These are phyloP conservation scores for Sympetrum striolatum DNA, from an alignment of 2,888 invertebrate genomes.

Conservation along the genomic window DNA sequence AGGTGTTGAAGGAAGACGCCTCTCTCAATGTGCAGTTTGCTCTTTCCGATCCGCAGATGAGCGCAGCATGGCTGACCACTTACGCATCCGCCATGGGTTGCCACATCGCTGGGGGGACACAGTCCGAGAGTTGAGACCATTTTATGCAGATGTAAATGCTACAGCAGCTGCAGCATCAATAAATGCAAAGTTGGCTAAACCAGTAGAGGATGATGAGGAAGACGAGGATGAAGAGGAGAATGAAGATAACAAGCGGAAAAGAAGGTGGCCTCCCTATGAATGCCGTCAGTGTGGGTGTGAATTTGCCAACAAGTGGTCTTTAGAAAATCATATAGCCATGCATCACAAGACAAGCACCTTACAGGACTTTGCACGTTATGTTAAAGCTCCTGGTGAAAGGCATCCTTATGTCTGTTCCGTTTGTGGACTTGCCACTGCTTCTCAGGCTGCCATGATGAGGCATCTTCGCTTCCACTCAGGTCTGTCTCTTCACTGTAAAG, in stretches of 20 bases:
- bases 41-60: slow-evolving; percentile 55
- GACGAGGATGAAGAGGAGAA: slow-evolving; percentile 55
- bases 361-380: slow-evolving; percentile 17
- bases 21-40: slow-evolving; percentile 54
- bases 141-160: slow-evolving; percentile 50
- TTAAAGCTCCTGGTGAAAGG: slow-evolving; percentile 46
- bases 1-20: slow-evolving; percentile 20
- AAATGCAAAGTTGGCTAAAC: slow-evolving; percentile 70
- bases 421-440: slow-evolving; percentile 60
- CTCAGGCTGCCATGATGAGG: slow-evolving; percentile 60
- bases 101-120: slow-evolving; percentile 46
- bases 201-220: slow-evolving; percentile 51
- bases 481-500: slow-evolving; percentile 55
- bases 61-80: slow-evolving; percentile 53
- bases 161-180: slow-evolving; percentile 55
- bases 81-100: slow-evolving; percentile 53
- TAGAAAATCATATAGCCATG: slow-evolving; percentile 61
- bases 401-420: slow-evolving; percentile 59
- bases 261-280: slow-evolving; percentile 58
- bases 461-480: slow-evolving; percentile 62
- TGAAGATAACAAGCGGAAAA: slow-evolving; percentile 54
- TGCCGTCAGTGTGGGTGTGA: slow-evolving; percentile 65
- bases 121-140: slow-evolving; percentile 47
- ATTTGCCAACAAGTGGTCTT: slow-evolving; percentile 62
- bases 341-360: slow-evolving; percentile 54